Percentiles rank a stretch among this genome's conserved stretches.
phyloP scores from a whole-genome alignment of 2,113 vertebrate species.

The Rhea americana region DNA sequence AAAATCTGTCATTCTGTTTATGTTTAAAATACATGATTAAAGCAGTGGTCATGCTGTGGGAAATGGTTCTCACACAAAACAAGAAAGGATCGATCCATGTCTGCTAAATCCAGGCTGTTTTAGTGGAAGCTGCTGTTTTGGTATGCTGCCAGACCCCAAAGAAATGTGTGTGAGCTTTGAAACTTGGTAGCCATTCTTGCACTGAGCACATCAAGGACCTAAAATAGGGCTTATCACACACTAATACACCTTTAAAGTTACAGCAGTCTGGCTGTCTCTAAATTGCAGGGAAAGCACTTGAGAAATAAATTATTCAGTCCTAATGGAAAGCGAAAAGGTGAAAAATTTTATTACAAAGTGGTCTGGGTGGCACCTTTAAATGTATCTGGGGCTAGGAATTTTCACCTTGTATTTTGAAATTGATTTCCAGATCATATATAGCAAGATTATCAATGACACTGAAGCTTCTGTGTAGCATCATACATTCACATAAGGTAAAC shows the following conservation, averaged over 20 bases:
- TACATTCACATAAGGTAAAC: not conserved
- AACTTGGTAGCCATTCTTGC: not conserved
- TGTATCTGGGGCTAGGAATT: not conserved
- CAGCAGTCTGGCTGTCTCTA: not conserved
- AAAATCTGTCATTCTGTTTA: constrained; percentile 67
- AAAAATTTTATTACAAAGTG: not conserved
- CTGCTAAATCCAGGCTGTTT: not conserved
- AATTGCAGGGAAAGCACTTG: not conserved
- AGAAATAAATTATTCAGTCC: constrained; percentile 35
- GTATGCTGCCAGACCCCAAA: constrained; percentile 44
- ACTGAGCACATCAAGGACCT: not conserved
- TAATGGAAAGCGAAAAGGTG: not conserved
- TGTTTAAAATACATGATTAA: constrained; percentile 67
- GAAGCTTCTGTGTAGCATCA: not conserved
- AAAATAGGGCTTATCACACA: not conserved
- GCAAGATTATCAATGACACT: not conserved
- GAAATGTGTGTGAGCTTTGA: constrained; percentile 15
- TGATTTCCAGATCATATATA: not conserved
- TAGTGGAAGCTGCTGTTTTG: not conserved
- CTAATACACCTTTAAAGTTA: constrained; percentile 15
- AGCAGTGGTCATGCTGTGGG: constrained; percentile 64
- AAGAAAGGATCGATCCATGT: constrained; percentile 32
- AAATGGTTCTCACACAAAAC: constrained; percentile 53
- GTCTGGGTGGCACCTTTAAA: not conserved
- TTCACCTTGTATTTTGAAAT: not conserved